A percentile compares a stretch with the other conserved stretches of the same genome.
Evolutionary conservation across 2,888 invertebrate species (phyloP).

Genomic region (Chrysotoxum bicinctum): DNA sequence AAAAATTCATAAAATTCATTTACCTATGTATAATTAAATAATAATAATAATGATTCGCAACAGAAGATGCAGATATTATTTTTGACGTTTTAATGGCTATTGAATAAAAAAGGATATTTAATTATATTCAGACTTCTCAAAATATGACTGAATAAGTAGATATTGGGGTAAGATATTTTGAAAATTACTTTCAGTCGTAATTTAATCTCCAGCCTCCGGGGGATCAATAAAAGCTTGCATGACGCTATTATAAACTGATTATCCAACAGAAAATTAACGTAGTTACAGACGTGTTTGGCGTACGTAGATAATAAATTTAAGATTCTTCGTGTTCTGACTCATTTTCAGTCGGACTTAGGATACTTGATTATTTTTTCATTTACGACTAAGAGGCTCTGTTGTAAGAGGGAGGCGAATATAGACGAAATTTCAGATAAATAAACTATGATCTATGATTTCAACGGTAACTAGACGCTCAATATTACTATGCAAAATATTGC

Average conservation of each 20-base stretch:
- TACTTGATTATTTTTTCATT: too few species aligned
- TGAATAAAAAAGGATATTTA: constrained; percentile 7
- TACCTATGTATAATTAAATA: not conserved
- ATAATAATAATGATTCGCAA: constrained; percentile 8
- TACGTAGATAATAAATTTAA: not conserved
- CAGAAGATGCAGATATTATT: not conserved
- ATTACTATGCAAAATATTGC: too few species aligned
- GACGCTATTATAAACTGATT: not conserved
- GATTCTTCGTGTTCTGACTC: not conserved
- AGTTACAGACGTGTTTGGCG: too few species aligned
- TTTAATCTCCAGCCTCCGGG: not conserved
- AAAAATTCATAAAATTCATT: not conserved
- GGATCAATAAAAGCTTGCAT: not conserved
- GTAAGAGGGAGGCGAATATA: too few species aligned
- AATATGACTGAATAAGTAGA: not conserved
- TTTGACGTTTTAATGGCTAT: not conserved
- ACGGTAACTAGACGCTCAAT: too few species aligned
- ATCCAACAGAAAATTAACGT: not conserved
- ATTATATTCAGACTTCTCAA: not conserved
- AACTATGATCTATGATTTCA: too few species aligned
- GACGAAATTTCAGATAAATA: too few species aligned
- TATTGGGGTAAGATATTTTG: not conserved
- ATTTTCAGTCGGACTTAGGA: not conserved
- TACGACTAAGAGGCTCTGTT: too few species aligned
- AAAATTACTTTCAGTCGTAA: not conserved